Conservation (phyloP, 2,797 vertebrate species). For the Acanthopagrus latus region DNA sequence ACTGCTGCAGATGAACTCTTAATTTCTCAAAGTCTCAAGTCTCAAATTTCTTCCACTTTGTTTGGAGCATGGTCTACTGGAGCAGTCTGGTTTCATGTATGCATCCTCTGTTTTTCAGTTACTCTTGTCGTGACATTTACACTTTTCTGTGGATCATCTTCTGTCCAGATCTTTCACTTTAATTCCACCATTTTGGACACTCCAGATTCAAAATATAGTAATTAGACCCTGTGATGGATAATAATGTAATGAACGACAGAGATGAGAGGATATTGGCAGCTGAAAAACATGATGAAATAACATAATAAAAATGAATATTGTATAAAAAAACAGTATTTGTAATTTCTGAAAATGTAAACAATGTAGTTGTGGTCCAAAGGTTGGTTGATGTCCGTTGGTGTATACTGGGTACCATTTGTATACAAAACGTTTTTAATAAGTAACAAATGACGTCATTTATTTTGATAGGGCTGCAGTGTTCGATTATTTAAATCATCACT, state of each 20-base stretch:
- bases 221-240: background rate
- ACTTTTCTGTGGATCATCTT: background rate
- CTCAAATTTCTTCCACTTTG: constrained; percentile 37
- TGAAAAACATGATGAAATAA: background rate
- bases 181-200: background rate
- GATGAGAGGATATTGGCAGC: background rate
- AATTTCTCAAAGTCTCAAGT: constrained; percentile 44
- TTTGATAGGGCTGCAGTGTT: too few species aligned
- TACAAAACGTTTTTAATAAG: too few species aligned
- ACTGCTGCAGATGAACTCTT: constrained; percentile 62
- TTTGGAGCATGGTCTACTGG: constrained; percentile 1
- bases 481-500: too few species aligned
- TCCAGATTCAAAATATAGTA: background rate
- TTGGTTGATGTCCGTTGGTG: background rate
- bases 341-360: too few species aligned
- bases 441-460: too few species aligned
- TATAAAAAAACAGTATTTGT: too few species aligned
- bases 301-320: background rate
- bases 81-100: background rate
- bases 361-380: background rate
- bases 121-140: background rate
- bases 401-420: too few species aligned
- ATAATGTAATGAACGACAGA: background rate
- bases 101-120: background rate
- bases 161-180: background rate